These are phyloP conservation scores for Eristalis tenax DNA, from an alignment of 2,888 invertebrate species.

Conservation along the genomic window DNA sequence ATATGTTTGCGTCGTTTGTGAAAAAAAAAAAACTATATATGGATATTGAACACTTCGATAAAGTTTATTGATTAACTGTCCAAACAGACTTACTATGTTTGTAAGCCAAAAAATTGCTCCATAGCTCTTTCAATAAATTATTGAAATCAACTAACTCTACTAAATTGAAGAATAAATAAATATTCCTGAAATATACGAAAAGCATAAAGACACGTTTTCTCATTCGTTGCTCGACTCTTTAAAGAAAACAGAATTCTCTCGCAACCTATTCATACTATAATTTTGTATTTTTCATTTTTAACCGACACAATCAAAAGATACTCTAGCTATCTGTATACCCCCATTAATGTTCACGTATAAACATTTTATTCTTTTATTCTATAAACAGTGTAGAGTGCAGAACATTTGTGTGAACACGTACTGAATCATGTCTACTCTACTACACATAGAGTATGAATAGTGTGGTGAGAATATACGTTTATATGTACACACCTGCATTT, in stretches of 20 bases:
- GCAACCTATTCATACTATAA: not conserved
- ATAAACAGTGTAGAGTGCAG: constrained; percentile 38
- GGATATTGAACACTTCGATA: no score
- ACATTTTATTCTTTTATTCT: constrained; percentile 49
- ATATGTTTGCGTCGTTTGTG: no score
- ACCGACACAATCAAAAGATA: constrained; percentile 42
- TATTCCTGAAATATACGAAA: constrained; percentile 10
- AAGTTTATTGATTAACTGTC: not conserved
- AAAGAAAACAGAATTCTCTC: constrained; percentile 1
- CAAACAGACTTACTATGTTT: not conserved
- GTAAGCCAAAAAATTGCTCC: not conserved
- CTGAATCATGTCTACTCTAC: constrained; percentile 14
- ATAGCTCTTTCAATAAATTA: not conserved
- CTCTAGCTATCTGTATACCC: constrained; percentile 22
- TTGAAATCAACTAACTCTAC: constrained; percentile 21
- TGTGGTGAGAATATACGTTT: no score
- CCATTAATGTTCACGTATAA: constrained; percentile 41
- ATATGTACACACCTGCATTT: not conserved
- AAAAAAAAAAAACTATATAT: no score
- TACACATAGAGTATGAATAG: not conserved
- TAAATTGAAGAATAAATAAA: constrained; percentile 3
- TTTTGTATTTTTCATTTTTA: constrained; percentile 7
- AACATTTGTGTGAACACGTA: constrained; percentile 46
- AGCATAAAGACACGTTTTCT: not conserved
- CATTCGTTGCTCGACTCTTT: not conserved